A percentile compares a stretch with the other conserved stretches of the same genome.
Conservation (phyloP, 2,888 invertebrate species). For the Lampropteryx suffumata region DNA sequence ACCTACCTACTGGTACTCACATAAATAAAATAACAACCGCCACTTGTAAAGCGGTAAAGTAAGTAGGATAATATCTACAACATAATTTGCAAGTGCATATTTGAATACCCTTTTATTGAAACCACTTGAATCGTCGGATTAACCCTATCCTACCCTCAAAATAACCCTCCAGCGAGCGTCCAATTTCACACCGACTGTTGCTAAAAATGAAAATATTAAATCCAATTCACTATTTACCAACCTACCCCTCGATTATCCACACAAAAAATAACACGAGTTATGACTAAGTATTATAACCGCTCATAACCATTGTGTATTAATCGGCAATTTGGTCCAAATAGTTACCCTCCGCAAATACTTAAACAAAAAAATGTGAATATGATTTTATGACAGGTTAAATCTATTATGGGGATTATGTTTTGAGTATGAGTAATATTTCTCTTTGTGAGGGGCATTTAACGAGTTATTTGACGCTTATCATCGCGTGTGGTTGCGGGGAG, state of each 20-base stretch:
- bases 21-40: background rate
- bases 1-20: background rate
- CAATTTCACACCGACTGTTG: conserved; percentile 80
- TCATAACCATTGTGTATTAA: conserved; percentile 69
- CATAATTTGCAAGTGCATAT: conserved; percentile 37
- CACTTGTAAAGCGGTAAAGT: conserved; percentile 2
- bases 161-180: conserved; percentile 72
- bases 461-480: conserved; percentile 76
- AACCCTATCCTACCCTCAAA: conserved; percentile 60
- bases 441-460: conserved; percentile 76
- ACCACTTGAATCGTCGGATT: conserved; percentile 60
- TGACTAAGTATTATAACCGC: conserved; percentile 73
- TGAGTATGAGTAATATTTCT: conserved; percentile 79
- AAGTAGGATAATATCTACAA: conserved; percentile 18
- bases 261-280: conserved; percentile 74
- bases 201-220: conserved; percentile 80
- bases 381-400: conserved; percentile 82
- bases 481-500: conserved; percentile 64
- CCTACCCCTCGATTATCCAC: conserved; percentile 70
- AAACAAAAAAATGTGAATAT: conserved; percentile 69
- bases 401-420: conserved; percentile 81
- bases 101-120: conserved; percentile 48
- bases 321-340: conserved; percentile 70
- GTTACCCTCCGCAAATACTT: conserved; percentile 67
- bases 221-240: conserved; percentile 75